Evolutionary conservation across 2,888 invertebrate genomes (phyloP).

Genomic region (Coelinius sp.): DNA sequence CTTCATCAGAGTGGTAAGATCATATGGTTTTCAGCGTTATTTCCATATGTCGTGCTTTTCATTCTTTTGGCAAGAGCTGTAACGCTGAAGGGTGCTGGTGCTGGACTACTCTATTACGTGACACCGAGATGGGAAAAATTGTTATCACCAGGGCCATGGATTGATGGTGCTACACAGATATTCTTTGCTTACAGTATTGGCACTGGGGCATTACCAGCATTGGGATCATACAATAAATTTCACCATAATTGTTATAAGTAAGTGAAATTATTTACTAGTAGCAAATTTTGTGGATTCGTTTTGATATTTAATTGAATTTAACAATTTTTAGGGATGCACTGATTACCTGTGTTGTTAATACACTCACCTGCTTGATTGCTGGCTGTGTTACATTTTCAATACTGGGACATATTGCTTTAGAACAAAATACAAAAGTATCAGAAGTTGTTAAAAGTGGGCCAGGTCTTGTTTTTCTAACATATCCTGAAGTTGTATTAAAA

Average conservation of each 20-base stretch:
- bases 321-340: conserved; percentile 76
- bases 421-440: conserved; percentile 72
- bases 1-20: conserved; percentile 84
- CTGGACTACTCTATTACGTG: conserved; percentile 79
- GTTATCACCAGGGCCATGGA: conserved; percentile 76
- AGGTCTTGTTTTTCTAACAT: conserved; percentile 82
- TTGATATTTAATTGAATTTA: neutral
- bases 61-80: conserved; percentile 78
- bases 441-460: conserved; percentile 77
- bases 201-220: conserved; percentile 81
- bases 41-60: conserved; percentile 80
- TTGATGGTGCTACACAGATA: conserved; percentile 84
- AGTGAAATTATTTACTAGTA: no score
- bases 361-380: conserved; percentile 80
- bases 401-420: conserved; percentile 79
- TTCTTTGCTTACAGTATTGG: conserved; percentile 86
- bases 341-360: conserved; percentile 81
- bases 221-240: conserved; percentile 83
- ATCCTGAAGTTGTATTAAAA: conserved; percentile 82
- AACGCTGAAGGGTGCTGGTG: conserved; percentile 77
- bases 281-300: neutral
- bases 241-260: conserved; percentile 84
- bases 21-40: conserved; percentile 84
- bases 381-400: conserved; percentile 85
- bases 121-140: conserved; percentile 76